Evolutionary conservation across 2,113 vertebrate species (phyloP), one percentile per base, ranked within the genome.

Genomic region (Hemichromis elongatus): DNA sequence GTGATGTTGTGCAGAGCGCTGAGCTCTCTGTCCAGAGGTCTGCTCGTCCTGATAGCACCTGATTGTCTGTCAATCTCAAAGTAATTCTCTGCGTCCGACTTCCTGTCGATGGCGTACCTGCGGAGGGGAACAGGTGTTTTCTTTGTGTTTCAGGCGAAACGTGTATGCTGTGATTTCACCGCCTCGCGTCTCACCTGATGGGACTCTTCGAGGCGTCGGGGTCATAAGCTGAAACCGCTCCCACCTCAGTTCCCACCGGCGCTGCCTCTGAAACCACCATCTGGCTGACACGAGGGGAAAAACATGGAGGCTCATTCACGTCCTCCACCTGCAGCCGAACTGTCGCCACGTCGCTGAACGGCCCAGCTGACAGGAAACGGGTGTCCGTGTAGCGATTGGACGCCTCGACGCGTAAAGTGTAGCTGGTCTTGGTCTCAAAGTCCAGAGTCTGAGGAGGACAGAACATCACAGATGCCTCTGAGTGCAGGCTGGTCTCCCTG

Each of bases 401-500:
- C 1, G 50, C 91, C 55, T 92, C 83, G 0, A 91, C 11, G 0
- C 14, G 55, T 14, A 92, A 9, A 21, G 13, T 24, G 81, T 88
- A 89, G 40, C 87, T 89, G 3, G 91, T 84, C 61, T 86, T 89
- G 2, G 47, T 73, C 55, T 92, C 91, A 83, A 85, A 92, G 19
- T 92, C 81, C 79, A 92, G 77, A 56, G 35, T 30, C 91, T 92
- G 70, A 35, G 3, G 16, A 37, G 6, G 18, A 26, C 21, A 68
- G 14, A 2, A 68, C 35, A 28, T 73, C 24, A 73, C 24, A 47
- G 9, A 18, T 28, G 42, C 14, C 5, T 73, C 2, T 73, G 42
- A 73, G 42, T 50, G 42, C 42, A 73, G 68, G 68, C 42, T 28
- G 68, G 12, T 68, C n/a, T 42, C 37, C 54, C 19, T 12, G 61